Base-by-base conservation (phyloP, 2,888 invertebrate genomes). In the Hedya salicella region DNA sequence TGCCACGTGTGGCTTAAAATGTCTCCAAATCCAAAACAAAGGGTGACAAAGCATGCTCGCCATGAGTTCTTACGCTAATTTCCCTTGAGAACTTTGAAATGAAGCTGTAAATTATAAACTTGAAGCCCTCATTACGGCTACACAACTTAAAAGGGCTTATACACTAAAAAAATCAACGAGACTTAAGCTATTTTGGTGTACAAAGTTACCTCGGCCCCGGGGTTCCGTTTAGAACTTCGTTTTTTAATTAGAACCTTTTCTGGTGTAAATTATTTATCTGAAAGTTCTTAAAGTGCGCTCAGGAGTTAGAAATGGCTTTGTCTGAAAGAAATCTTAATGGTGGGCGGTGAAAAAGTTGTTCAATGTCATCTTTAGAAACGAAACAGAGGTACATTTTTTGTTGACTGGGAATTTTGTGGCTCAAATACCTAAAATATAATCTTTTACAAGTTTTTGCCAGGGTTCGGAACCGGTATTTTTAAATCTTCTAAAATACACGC, bases 181-280 rank as follows among this genome's bases (percentile, higher is more conserved):
- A 32, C 17, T 17, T 57, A 57, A 2, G 46, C 44, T n/a, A n/a
- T 57, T 57, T 32, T 46, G 5, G 14, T 16, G 0, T 44, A 3
- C 9, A 2, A 32, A 9, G 3, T 17, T 32, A 17, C 13, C n/a
- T 44, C 2, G 16, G 16, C 14, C 0, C 36, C 19, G 13, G 50
- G 50, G 50, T 52, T 14, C 32, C 14, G 42, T 40, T 62, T 54
- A 36, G 36, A 62, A 50, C 32, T 59, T 32, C 8, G 17, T 17
- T 42, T 60, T 60, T 65, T 65, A 65, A 65, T 65, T 65, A 65
- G 44, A 59, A 40, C 57, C 32, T 64, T 64, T 64, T 59, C 59
- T 36, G 59, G 46, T 65, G 46, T 60, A 53, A 65, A 53, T 60
- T 46, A 65, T 60, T 65, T 60, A 65, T 46, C 50, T 6, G 13